Evolutionary conservation across 2,888 invertebrate species (phyloP), one percentile per base, ranked within the genome.

Genomic region (Barypeithes pellucidus): DNA sequence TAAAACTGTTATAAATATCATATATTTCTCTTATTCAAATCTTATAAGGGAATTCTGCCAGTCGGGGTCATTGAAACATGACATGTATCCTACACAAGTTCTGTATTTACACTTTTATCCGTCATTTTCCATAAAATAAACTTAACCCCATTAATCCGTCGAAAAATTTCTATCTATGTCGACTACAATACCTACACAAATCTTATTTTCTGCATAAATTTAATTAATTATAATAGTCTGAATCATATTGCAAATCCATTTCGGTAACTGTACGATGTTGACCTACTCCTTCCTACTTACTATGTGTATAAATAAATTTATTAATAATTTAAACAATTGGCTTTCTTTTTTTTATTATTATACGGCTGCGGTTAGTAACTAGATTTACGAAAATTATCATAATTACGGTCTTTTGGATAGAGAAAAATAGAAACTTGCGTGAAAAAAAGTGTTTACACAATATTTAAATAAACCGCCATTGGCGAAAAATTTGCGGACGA

Each of bases 181-280:
- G 33, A 11, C 54, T 11, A n/a, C 14, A 20, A 57, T 18, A 11
- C 54, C 54, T 33, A 57, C 54, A 16, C 29, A 29, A 29, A 29
- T 16, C n/a, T 57, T 33, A n/a, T 57, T 57, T 57, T 24, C 14
- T 57, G 3, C 1, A 33, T 16, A 18, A 36, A 33, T 36, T 14
- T 57, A 24, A 36, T 36, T 57, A 11, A 24, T 20, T 20, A n/a
- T n/a, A 45, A 45, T 18, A 50, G 8, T 47, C 20, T 59, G 67
- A 67, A 29, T 67, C 67, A 67, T 45, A 41, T 43, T 50, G 67
- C 67, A 47, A 45, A 60, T 59, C 59, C 45, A 50, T 43, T 60
- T 45, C 50, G 60, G 67, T 50, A 60, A 18, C 36, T 43, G 33
- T 22, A 59, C 59, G 60, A 14, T 67, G 67, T 59, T 68, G 50